Base-by-base conservation (phyloP, 2,888 invertebrate genomes). In the Xestia ashworthii region DNA sequence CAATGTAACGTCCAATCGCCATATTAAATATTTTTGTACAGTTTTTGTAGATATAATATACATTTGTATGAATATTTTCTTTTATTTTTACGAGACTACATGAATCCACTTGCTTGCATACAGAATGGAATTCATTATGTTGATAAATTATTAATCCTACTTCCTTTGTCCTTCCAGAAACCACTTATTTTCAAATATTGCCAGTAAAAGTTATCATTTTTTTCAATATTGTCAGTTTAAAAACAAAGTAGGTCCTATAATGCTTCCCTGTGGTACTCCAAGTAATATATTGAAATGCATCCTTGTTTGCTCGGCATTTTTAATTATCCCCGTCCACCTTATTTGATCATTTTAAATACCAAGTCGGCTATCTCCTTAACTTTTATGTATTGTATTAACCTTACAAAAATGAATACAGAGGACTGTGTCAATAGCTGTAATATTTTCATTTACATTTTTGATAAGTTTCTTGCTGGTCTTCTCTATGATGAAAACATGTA, bases 21-120 rank as follows among this genome's bases (percentile, higher is more conserved):
- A 95, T 95, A 95, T 93, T 93, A 89, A 89, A 89, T 92, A 91
- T 91, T 91, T 91, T 92, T 93, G 90, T 93, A 93, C 89, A 91
- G 89, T 88, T 92, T 89, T 87, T 86, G 73, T 88, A 91, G 32
- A 60, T 60, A 60, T 60, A 60, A 16, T 89, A 92, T 87, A 92
- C 83, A 86, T 91, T 91, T 89, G 81, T 90, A 90, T 81, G 66
- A 89, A 84, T 77, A 60, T 48, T n/a, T 62, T 70, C 58, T 83
- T 71, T 70, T 70, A 41, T 70, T 32, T 53, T 79, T 16, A 50
- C 11, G 19, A 19, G n/a, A 69, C 53, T n/a, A 41, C 22, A 32
- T 38, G 22, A 25, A 48, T n/a, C 19, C 25, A 38, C 22, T 68
- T 38, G 44, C 65, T 6, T 32, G 53, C 11, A 11, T 55, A 55